Evolutionary conservation across 2,113 vertebrate species (phyloP).

Genomic region (Hydropotes inermis): DNA sequence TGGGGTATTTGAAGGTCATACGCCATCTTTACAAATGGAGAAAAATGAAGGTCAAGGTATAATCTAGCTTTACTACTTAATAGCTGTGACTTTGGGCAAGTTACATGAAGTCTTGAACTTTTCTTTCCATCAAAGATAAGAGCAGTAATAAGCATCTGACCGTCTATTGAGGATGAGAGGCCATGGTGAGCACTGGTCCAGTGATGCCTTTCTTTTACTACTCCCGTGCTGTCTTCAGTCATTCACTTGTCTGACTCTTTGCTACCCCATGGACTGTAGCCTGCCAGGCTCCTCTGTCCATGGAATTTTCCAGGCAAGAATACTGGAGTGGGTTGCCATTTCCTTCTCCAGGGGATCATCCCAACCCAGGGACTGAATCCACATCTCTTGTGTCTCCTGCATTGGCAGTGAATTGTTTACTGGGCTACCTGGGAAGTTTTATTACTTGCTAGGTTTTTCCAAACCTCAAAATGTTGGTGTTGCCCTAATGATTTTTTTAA

Average conservation of each 20-base stretch:
- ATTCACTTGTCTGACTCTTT: not conserved
- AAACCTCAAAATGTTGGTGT: not conserved
- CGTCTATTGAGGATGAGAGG: not conserved
- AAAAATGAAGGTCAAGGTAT: not conserved
- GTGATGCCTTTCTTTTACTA: not conserved
- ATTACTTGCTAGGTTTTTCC: not conserved
- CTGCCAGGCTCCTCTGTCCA: not conserved
- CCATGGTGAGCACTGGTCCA: not conserved
- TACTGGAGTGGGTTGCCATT: not conserved
- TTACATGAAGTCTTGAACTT: not conserved
- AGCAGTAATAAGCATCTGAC: not conserved
- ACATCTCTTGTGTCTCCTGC: not conserved
- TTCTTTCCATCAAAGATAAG: not conserved
- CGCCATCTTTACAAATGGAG: not conserved
- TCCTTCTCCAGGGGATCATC: not conserved
- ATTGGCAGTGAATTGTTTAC: not conserved
- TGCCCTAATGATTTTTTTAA: not conserved
- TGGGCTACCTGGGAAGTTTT: not conserved
- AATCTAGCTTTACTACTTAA: not conserved
- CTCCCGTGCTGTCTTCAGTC: not conserved
- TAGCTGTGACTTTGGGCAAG: not conserved
- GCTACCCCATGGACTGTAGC: not conserved
- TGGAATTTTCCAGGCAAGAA: not conserved
- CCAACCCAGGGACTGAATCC: not conserved
- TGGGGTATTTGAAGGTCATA: not conserved